Evolutionary conservation across 1,140 invertebrate genomes (phyloP).

Genomic region (Melipona quadrifasciata): DNA sequence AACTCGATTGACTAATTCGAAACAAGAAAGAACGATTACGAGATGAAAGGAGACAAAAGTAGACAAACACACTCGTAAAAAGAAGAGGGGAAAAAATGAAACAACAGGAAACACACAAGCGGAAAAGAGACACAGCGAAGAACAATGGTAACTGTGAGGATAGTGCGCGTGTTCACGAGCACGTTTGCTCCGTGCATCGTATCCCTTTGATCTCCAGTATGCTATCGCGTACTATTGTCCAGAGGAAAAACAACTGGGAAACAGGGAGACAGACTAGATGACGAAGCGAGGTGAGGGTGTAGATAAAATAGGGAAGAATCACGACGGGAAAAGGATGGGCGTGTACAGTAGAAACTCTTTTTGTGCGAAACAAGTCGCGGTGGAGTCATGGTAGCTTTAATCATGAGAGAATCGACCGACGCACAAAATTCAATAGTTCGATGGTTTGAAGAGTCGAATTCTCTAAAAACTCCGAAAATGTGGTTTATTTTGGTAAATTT

Average conservation of each 20-base stretch:
- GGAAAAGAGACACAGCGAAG: background rate
- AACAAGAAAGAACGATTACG: background rate
- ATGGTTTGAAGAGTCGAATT: background rate
- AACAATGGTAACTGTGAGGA: conserved; percentile 21
- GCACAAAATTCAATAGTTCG: background rate
- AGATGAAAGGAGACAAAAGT: background rate
- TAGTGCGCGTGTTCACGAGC: background rate
- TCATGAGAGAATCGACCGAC: background rate
- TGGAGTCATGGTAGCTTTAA: too few species aligned
- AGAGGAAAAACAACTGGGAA: conserved; percentile 39
- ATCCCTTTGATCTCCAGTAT: conserved; percentile 42
- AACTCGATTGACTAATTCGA: background rate
- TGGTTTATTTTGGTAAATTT: too few species aligned
- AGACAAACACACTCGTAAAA: background rate
- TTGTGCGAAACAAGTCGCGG: conserved; percentile 23
- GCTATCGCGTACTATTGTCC: conserved; percentile 33
- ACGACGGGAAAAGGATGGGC: background rate
- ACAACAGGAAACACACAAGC: background rate
- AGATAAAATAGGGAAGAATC: conserved; percentile 27
- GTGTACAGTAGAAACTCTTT: conserved; percentile 34
- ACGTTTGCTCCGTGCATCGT: conserved; percentile 32
- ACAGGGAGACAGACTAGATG: conserved; percentile 1
- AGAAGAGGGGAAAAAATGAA: background rate
- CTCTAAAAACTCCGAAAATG: too few species aligned
- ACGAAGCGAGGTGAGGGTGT: background rate